phyloP scores from a whole-genome alignment of 2,113 vertebrate species.

The Glaucomys volans region DNA sequence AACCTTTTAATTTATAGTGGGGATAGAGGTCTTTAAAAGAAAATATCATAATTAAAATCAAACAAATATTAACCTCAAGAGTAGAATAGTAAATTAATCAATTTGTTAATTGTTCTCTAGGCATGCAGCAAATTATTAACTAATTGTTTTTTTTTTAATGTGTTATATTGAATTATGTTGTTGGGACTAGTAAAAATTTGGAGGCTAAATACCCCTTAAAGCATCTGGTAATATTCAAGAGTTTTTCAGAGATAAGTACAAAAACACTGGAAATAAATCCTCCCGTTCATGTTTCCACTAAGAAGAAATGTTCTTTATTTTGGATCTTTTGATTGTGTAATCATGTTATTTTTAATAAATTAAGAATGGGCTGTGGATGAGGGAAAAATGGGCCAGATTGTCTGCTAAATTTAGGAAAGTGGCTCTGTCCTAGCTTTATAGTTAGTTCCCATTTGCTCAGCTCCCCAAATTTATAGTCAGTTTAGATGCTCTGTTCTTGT shows the following conservation, averaged over 20 bases:
- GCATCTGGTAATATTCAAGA: background rate
- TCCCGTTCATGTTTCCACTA: background rate
- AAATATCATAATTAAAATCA: conserved; percentile 52
- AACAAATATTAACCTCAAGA: conserved; percentile 37
- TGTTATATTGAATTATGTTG: conserved; percentile 12
- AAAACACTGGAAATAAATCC: conserved; percentile 19
- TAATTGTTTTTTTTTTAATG: conserved; percentile 26
- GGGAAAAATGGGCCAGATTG: background rate
- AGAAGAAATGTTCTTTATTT: conserved; percentile 49
- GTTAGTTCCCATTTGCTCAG: background rate
- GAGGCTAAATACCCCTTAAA: background rate
- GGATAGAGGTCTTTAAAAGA: conserved; percentile 3
- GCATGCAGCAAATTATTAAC: conserved; percentile 22
- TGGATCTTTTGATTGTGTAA: background rate
- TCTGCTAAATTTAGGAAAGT: conserved; percentile 20
- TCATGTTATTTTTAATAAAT: conserved; percentile 47
- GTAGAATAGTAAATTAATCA: conserved; percentile 38
- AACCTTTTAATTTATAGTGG: conserved; percentile 35
- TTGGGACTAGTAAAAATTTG: conserved; percentile 4
- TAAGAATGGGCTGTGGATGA: background rate
- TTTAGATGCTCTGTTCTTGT: conserved; percentile 24
- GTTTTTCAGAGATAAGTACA: background rate
- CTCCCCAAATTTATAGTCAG: conserved; percentile 34
- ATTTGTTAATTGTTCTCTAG: conserved; percentile 44
- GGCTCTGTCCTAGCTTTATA: background rate